These are phyloP conservation scores for Amorpha juglandis DNA, from an alignment of 2,888 invertebrate species.

Conservation along the genomic window DNA sequence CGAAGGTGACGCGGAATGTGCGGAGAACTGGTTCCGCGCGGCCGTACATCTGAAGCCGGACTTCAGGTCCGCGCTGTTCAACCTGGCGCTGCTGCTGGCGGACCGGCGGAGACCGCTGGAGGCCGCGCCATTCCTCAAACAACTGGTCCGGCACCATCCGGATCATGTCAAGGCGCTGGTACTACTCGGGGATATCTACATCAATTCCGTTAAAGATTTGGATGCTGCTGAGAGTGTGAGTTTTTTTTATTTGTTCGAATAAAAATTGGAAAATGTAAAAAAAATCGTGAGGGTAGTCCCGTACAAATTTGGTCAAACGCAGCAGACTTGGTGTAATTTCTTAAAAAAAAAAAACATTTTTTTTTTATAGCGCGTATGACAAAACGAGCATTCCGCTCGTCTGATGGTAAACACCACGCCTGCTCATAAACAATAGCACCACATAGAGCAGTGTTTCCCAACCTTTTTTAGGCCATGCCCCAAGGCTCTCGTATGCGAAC, in stretches of 20 bases:
- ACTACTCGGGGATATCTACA: constrained; percentile 96
- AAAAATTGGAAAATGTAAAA: too few species aligned
- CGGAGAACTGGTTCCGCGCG: constrained; percentile 95
- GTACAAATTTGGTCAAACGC: too few species aligned
- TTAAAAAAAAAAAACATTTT: too few species aligned
- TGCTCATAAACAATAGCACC: too few species aligned
- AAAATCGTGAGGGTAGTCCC: too few species aligned
- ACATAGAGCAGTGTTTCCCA: too few species aligned
- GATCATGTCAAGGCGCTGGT: constrained; percentile 97
- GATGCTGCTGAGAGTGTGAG: constrained; percentile 96
- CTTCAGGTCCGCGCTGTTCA: constrained; percentile 97
- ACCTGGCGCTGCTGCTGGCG: constrained; percentile 94
- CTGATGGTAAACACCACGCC: too few species aligned
- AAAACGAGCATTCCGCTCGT: too few species aligned
- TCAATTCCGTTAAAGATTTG: constrained; percentile 96
- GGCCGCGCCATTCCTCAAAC: constrained; percentile 96
- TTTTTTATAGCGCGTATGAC: too few species aligned
- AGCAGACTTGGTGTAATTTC: too few species aligned
- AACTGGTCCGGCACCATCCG: constrained; percentile 94
- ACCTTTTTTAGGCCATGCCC: too few species aligned
- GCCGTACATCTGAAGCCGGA: constrained; percentile 94
- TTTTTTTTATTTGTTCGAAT: constrained; percentile 34
- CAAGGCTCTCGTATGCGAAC: too few species aligned
- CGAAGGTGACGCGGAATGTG: constrained; percentile 93
- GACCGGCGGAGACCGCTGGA: constrained; percentile 95